Conservation (phyloP, 1,140 invertebrate species). For the Aethina tumida region DNA sequence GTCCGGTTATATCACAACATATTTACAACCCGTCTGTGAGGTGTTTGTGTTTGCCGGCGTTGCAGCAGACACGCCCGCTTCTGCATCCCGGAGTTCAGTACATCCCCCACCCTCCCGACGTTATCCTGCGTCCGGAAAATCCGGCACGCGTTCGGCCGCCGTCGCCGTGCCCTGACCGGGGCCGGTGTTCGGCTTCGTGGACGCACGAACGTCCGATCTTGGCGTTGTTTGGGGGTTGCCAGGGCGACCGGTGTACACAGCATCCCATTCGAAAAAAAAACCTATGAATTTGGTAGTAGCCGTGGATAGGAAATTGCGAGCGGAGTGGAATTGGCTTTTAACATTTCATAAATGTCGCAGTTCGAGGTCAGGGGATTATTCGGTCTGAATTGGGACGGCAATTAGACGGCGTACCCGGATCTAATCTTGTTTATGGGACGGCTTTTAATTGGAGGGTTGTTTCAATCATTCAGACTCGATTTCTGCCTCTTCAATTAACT, state of each 20-base stretch:
- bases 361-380: too few relatives aligned
- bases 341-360: conserved; percentile 2
- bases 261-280: conserved; percentile 7
- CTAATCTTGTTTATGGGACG: too few relatives aligned
- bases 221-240: conserved; percentile 2
- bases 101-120: conserved; percentile 12
- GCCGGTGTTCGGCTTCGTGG: neutral
- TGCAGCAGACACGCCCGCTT: conserved; percentile 28
- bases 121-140: conserved; percentile 14
- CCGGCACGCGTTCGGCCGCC: conserved; percentile 10
- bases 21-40: too few relatives aligned
- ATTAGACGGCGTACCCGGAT: too few relatives aligned
- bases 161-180: neutral
- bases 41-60: too few relatives aligned
- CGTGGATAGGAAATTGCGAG: conserved; percentile 4
- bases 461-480: too few relatives aligned
- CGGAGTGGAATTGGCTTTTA: conserved; percentile 8
- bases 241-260: conserved; percentile 8
- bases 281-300: conserved; percentile 15
- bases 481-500: too few relatives aligned
- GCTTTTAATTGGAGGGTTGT: too few relatives aligned
- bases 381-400: too few relatives aligned
- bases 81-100: conserved; percentile 22
- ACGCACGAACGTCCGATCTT: conserved; percentile 1
- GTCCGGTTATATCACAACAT: too few relatives aligned